These are phyloP conservation scores for Mixornis gularis DNA, from an alignment of 2,113 vertebrate species.

Conservation along the genomic window DNA sequence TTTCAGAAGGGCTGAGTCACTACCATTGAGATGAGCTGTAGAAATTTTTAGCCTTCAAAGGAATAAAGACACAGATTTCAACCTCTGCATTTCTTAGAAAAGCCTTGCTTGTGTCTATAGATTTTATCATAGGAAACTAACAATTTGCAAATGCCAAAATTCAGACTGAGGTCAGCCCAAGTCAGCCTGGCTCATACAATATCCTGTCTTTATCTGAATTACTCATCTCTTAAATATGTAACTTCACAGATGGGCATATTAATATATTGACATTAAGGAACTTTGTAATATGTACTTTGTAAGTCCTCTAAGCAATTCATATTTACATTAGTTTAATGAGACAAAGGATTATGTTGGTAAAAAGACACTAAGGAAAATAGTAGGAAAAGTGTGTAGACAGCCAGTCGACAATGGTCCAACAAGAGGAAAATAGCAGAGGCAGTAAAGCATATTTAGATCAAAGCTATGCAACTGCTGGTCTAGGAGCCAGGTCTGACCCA, in stretches of 20 bases:
- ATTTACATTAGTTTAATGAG: background rate
- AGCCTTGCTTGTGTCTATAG: background rate
- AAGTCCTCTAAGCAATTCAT: background rate
- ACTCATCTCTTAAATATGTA: background rate
- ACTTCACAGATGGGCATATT: background rate
- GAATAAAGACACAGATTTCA: background rate
- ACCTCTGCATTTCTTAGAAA: background rate
- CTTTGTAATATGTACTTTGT: background rate
- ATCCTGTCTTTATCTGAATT: background rate
- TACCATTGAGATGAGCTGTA: background rate
- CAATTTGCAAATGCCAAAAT: background rate
- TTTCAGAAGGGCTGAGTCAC: background rate
- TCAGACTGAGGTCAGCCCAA: background rate
- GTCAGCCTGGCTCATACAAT: background rate
- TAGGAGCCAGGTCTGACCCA: background rate
- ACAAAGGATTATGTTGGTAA: background rate
- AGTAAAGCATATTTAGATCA: background rate
- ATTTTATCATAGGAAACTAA: background rate
- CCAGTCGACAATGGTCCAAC: background rate
- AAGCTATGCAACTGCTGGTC: background rate
- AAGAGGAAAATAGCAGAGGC: background rate
- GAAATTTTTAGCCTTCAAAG: background rate
- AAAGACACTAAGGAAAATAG: background rate
- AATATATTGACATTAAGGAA: background rate
- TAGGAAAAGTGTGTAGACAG: background rate